phyloP scores from a whole-genome alignment of 2,113 vertebrate genomes.

The Rissa tridactyla region DNA sequence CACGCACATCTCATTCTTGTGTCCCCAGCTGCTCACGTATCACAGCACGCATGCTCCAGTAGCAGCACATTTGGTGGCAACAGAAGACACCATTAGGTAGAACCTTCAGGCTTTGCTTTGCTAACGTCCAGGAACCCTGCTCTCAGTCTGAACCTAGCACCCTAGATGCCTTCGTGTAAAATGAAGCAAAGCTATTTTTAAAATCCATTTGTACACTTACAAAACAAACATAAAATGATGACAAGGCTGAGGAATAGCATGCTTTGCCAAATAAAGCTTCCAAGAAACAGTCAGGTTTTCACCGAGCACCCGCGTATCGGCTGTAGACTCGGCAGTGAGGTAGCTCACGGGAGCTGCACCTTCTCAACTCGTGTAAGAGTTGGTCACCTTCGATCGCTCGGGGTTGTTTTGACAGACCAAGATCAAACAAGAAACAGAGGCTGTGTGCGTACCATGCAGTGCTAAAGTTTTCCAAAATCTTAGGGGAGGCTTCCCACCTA shows the following conservation, averaged over 20 bases:
- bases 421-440: not conserved
- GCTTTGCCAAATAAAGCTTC: not conserved
- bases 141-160: not conserved
- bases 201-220: not conserved
- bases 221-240: not conserved
- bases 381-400: not conserved
- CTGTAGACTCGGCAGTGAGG: not conserved
- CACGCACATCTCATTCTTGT: not conserved
- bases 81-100: not conserved
- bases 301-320: not conserved
- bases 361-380: accelerated
- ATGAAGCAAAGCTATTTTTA: not conserved
- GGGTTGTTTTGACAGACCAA: not conserved
- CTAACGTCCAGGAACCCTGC: not conserved
- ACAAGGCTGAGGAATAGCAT: not conserved
- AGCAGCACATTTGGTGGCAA: not conserved
- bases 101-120: not conserved
- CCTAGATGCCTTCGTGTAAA: accelerated
- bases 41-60: not conserved
- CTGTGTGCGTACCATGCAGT: accelerated
- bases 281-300: not conserved
- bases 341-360: not conserved
- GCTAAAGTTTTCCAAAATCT: not conserved
- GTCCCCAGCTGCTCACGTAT: accelerated
- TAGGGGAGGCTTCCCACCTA: not conserved